A percentile compares a stretch with the other conserved stretches of the same genome.
These are phyloP conservation scores for Sebastes vulpes DNA, from an alignment of 2,797 vertebrate species.

Conservation along the genomic window DNA sequence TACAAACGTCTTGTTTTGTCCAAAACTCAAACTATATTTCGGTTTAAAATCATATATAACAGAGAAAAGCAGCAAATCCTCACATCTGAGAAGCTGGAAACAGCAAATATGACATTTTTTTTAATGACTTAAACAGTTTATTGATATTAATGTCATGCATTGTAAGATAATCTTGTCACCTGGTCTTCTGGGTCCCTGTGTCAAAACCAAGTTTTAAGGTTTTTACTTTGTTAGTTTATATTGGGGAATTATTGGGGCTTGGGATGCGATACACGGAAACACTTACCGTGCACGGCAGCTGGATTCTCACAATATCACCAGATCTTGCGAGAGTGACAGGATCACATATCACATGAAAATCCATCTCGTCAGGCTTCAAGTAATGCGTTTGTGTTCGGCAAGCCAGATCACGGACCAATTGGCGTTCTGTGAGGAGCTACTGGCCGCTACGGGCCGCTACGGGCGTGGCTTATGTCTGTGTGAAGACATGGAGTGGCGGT, in stretches of 20 bases:
- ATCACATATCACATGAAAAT: too few relatives aligned
- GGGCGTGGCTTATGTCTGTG: too few relatives aligned
- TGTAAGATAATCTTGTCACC: not conserved
- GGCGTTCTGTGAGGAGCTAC: too few relatives aligned
- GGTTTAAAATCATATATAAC: not conserved
- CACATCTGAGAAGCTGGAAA: not conserved
- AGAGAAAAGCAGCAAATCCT: not conserved
- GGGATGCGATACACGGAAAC: not conserved
- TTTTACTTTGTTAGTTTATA: not conserved
- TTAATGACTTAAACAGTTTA: not conserved
- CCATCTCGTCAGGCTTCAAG: too few relatives aligned
- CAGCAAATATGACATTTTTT: not conserved
- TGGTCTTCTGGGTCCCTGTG: not conserved
- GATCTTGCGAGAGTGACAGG: rapidly evolving
- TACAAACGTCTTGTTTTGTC: not conserved
- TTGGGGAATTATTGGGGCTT: not conserved
- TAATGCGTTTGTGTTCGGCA: too few relatives aligned
- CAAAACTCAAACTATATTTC: not conserved
- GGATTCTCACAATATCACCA: too few relatives aligned
- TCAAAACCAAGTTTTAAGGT: not conserved
- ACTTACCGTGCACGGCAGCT: too few relatives aligned
- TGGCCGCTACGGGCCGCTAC: too few relatives aligned
- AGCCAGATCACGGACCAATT: too few relatives aligned
- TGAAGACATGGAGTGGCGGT: rapidly evolving
- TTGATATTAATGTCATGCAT: not conserved